phyloP scores from a whole-genome alignment of 2,113 vertebrate genomes.

The Microtus pennsylvanicus region DNA sequence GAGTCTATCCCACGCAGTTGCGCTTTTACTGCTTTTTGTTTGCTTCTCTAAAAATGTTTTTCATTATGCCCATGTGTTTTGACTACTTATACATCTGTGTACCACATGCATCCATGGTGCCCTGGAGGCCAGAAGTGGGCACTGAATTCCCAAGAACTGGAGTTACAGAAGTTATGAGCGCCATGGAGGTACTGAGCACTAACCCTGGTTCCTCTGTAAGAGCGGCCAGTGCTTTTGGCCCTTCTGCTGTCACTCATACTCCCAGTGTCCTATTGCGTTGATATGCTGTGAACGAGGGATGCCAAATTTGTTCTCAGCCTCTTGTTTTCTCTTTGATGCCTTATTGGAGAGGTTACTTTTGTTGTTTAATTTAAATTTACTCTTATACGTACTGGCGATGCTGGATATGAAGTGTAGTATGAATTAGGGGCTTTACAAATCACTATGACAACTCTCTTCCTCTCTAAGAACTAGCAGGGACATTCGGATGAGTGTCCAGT shows the following conservation, averaged over 20 bases:
- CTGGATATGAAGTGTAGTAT: accelerated
- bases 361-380: neutral
- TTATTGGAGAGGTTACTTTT: neutral
- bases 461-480: neutral
- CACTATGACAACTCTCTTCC: accelerated
- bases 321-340: neutral
- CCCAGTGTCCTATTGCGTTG: neutral
- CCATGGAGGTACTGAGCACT: neutral
- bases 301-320: neutral
- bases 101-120: neutral
- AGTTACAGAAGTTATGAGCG: neutral
- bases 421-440: neutral
- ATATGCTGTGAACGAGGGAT: neutral
- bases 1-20: neutral
- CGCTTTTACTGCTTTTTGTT: neutral
- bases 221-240: neutral
- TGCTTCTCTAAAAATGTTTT: neutral
- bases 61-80: neutral
- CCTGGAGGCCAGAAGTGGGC: too few relatives aligned
- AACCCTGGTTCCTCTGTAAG: neutral
- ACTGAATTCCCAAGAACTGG: neutral
- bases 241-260: neutral
- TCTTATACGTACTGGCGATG: neutral
- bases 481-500: neutral
- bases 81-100: neutral